A percentile compares a stretch with the other conserved stretches of the same genome.
These are phyloP conservation scores for Carduelis carduelis DNA, from an alignment of 2,797 vertebrate species.

Conservation along the genomic window DNA sequence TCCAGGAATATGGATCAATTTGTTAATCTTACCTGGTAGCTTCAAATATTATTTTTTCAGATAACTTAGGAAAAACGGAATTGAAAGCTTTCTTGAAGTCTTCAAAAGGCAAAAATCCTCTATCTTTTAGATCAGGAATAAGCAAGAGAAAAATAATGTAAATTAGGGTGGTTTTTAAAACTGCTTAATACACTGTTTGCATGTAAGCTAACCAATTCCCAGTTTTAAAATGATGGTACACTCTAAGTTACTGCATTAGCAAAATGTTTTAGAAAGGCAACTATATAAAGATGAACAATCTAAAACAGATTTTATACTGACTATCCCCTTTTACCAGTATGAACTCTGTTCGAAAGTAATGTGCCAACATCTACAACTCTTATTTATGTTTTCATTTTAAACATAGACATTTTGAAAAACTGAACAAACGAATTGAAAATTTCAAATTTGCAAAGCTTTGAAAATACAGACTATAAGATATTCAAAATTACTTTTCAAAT, in stretches of 20 bases:
- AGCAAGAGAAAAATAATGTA: background rate
- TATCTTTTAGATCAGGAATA: conserved; percentile 56
- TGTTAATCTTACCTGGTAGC: conserved; percentile 71
- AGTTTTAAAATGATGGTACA: background rate
- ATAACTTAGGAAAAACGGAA: conserved; percentile 68
- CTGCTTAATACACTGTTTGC: background rate
- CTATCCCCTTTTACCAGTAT: background rate
- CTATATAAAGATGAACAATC: background rate
- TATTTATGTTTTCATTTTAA: background rate
- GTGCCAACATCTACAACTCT: background rate
- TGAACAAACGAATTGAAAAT: background rate
- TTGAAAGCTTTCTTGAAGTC: conserved; percentile 78
- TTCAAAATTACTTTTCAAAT: background rate
- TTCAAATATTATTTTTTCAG: conserved; percentile 71
- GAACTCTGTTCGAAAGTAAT: background rate
- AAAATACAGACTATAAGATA: background rate
- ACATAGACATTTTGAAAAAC: background rate
- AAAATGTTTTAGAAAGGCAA: background rate
- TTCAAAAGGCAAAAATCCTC: conserved; percentile 76
- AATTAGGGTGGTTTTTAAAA: background rate
- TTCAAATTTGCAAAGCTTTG: background rate
- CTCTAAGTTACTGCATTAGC: background rate
- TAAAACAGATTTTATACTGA: background rate
- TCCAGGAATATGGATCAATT: background rate
- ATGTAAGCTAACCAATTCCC: background rate